A percentile compares a stretch with the other conserved stretches of the same genome.
phyloP scores from a whole-genome alignment of 1,140 invertebrate species.

The Oreohelix idahoensis region DNA sequence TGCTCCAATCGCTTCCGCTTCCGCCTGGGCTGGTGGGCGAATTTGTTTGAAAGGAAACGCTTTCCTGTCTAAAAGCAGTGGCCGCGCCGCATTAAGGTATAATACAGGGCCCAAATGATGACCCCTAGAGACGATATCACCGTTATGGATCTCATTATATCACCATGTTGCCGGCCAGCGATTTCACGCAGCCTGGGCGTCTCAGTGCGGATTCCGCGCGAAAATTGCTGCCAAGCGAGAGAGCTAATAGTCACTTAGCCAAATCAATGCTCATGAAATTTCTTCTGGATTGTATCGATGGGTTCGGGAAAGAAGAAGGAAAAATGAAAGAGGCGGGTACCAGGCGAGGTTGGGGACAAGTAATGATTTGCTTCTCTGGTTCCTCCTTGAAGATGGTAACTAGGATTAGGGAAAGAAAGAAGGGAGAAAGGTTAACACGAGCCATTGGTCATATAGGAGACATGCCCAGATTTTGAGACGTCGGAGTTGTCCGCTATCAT shows the following conservation, averaged over 20 bases:
- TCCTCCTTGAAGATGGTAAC: not conserved
- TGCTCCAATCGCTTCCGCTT: conserved; percentile 43
- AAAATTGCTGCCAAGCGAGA: conserved; percentile 43
- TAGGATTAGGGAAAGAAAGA: not conserved
- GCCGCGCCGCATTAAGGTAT: conserved; percentile 37
- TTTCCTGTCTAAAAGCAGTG: conserved; percentile 42
- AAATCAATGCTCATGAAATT: conserved; percentile 44
- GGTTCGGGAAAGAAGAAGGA: not conserved
- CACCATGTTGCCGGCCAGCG: conserved; percentile 32
- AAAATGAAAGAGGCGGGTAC: not conserved
- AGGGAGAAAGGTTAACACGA: conserved; percentile 6
- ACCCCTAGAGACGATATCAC: conserved; percentile 38
- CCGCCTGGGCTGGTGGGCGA: conserved; percentile 27
- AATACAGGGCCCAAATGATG: conserved; percentile 43
- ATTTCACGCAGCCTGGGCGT: conserved; percentile 34
- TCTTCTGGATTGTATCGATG: conserved; percentile 23
- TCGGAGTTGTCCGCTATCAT: not conserved
- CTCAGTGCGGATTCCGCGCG: conserved; percentile 24
- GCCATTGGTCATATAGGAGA: conserved; percentile 7
- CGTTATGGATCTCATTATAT: conserved; percentile 43
- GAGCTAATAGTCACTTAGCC: conserved; percentile 44
- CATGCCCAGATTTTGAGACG: not conserved
- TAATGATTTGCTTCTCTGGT: not conserved
- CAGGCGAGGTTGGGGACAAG: not conserved
- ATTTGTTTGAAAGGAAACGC: conserved; percentile 45